These are phyloP conservation scores for Spodoptera litura DNA, from an alignment of 1,140 invertebrate genomes.

Conservation along the genomic window DNA sequence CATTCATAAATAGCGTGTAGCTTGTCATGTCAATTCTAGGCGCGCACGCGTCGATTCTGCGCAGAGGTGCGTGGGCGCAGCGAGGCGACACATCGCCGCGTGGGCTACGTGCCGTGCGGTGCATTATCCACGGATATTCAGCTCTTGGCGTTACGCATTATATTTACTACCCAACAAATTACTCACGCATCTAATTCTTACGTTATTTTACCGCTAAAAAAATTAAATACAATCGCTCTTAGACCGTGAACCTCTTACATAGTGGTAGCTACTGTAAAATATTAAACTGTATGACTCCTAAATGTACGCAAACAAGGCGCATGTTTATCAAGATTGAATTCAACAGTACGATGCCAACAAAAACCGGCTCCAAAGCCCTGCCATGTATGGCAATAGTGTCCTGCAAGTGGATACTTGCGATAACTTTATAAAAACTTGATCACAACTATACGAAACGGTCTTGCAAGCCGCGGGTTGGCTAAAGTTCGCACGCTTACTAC, in stretches of 20 bases:
- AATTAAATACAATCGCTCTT: background rate
- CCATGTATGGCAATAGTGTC: conserved; percentile 73
- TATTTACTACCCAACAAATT: conserved; percentile 13
- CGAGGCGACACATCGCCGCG: conserved; percentile 43
- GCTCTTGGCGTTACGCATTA: conserved; percentile 11
- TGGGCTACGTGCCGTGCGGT: conserved; percentile 41
- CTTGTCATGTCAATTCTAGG: conserved; percentile 49
- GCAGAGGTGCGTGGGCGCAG: conserved; percentile 45
- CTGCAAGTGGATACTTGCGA: conserved; percentile 75
- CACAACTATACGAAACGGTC: conserved; percentile 72
- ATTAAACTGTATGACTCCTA: conserved; percentile 51
- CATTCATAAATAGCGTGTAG: conserved; percentile 45
- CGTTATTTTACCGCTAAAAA: background rate
- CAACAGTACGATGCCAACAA: conserved; percentile 69
- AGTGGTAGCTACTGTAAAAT: conserved; percentile 17
- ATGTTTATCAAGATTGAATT: conserved; percentile 77
- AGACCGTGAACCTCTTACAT: background rate
- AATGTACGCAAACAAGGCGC: conserved; percentile 69
- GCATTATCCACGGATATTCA: conserved; percentile 30
- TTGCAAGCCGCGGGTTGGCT: conserved; percentile 65
- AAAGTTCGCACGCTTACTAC: conserved; percentile 74
- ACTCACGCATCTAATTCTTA: conserved; percentile 24
- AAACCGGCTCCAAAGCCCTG: conserved; percentile 68
- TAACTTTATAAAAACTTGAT: conserved; percentile 80
- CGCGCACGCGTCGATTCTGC: conserved; percentile 45